These are phyloP conservation scores for Caenorhabditis plicata DNA, from an alignment of 2,888 invertebrate species.

Conservation along the genomic window DNA sequence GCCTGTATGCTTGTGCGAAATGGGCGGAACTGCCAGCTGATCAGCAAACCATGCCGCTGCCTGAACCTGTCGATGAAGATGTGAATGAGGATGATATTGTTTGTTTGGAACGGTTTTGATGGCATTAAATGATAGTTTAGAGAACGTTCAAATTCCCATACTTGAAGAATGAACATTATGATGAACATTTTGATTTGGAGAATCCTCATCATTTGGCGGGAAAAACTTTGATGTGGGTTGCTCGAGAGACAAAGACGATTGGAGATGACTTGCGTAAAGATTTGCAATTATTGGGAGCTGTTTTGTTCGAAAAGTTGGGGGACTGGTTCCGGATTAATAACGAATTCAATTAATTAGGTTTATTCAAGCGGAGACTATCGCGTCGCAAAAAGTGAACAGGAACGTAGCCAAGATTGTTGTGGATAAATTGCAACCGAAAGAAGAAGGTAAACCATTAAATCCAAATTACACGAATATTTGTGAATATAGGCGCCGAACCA, in stretches of 20 bases:
- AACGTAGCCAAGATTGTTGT: constrained; percentile 17
- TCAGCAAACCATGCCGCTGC: constrained; percentile 38
- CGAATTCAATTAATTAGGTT: neutral
- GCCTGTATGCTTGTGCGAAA: constrained; percentile 32
- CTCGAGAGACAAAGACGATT: constrained; percentile 31
- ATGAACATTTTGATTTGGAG: constrained; percentile 85
- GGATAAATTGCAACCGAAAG: constrained; percentile 16
- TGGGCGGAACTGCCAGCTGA: constrained; percentile 54
- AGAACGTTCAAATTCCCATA: constrained; percentile 78
- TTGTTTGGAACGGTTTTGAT: constrained; percentile 10
- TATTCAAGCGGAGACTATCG: constrained; percentile 5
- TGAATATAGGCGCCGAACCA: constrained; percentile 20
- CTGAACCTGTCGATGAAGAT: constrained; percentile 60
- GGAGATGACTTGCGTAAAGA: constrained; percentile 11
- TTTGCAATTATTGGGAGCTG: constrained; percentile 28
- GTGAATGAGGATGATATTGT: constrained; percentile 54
- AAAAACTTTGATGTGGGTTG: constrained; percentile 74
- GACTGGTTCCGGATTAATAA: too few relatives aligned
- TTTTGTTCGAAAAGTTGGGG: constrained; percentile 22
- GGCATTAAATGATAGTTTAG: constrained; percentile 44
- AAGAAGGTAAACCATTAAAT: too few relatives aligned
- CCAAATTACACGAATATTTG: too few relatives aligned
- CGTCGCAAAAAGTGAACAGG: constrained; percentile 3
- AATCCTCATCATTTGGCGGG: constrained; percentile 77
- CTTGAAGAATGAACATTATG: constrained; percentile 80